Conservation (phyloP, 2,113 vertebrate genomes). For the Oxyruncus cristatus region DNA sequence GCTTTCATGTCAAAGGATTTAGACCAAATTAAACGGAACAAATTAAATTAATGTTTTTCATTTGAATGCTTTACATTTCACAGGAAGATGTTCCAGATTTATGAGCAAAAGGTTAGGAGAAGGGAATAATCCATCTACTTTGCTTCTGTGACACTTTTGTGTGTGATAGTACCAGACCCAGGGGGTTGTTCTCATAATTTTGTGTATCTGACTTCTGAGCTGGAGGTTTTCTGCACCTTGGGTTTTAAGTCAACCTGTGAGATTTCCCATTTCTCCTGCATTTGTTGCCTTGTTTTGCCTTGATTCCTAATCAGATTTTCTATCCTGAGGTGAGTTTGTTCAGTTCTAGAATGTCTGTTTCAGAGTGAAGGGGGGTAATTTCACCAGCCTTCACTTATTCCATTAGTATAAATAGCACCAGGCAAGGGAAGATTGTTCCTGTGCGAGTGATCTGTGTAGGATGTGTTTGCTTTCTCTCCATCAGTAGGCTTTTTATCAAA, state of each 20-base stretch:
- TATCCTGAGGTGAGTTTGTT: not conserved
- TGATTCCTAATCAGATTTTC: not conserved
- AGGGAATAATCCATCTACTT: not conserved
- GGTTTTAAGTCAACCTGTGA: not conserved
- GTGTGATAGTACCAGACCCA: not conserved
- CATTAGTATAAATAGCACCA: not conserved
- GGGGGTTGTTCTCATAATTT: not conserved
- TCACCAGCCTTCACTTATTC: not conserved
- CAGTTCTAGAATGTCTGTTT: not conserved
- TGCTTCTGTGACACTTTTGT: not conserved
- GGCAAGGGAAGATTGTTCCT: not conserved
- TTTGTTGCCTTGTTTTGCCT: not conserved
- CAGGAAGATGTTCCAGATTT: not conserved
- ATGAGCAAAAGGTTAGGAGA: not conserved
- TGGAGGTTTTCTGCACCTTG: not conserved
- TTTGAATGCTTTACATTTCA: not conserved
- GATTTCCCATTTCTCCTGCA: not conserved
- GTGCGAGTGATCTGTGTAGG: not conserved
- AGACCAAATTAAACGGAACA: not conserved
- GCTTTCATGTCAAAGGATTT: not conserved
- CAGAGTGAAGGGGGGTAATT: not conserved
- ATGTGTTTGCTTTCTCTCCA: not conserved
- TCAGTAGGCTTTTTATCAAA: not conserved
- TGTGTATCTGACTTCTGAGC: not conserved
- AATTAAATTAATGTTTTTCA: not conserved